Percentiles rank a stretch among this genome's conserved stretches.
Evolutionary conservation across 2,797 vertebrate genomes (phyloP).

Genomic region (Diplodus sargus): DNA sequence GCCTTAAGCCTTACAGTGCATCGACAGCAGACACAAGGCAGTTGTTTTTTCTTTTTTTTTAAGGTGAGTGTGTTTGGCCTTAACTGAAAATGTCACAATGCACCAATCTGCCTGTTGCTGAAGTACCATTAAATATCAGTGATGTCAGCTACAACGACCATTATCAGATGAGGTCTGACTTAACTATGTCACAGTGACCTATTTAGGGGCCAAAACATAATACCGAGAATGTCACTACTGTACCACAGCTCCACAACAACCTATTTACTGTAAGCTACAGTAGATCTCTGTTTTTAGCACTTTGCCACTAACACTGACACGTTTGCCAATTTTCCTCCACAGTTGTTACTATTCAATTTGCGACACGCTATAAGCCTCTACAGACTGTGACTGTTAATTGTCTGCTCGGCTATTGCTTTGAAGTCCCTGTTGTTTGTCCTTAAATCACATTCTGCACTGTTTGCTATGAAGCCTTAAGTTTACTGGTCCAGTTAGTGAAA

Average conservation of each 20-base stretch:
- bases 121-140: constrained; percentile 48
- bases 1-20: neutral
- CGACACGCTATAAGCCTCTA: neutral
- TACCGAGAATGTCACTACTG: neutral
- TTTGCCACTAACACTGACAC: neutral
- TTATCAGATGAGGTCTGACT: constrained; percentile 35
- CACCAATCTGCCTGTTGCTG: constrained; percentile 1
- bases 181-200: constrained; percentile 42
- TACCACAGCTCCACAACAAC: neutral
- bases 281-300: neutral
- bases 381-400: neutral
- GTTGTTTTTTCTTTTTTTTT: neutral
- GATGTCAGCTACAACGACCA: constrained; percentile 30
- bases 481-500: neutral
- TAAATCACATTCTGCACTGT: neutral
- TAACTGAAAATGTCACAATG: constrained; percentile 40
- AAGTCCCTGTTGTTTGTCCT: neutral
- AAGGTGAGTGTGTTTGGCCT: neutral
- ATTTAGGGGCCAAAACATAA: neutral
- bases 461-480: neutral
- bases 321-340: constrained; percentile 4
- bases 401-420: neutral
- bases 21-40: neutral
- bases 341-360: neutral
- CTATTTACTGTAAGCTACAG: neutral